Evolutionary conservation across 2,797 vertebrate species (phyloP).

Genomic region (Loris lydekkerianus): DNA sequence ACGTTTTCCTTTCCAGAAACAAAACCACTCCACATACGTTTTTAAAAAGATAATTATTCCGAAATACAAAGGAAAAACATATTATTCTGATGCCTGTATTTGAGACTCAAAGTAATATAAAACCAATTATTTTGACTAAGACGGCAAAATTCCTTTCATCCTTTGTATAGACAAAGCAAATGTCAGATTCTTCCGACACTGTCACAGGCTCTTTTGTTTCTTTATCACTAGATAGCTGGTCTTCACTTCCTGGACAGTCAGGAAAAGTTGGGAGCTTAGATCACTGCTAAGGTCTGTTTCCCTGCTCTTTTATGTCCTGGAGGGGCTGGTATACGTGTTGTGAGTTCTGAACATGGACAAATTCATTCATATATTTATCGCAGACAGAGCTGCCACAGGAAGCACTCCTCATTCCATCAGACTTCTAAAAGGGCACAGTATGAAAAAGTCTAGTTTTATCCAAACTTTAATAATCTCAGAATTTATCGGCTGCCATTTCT

Average conservation of each 20-base stretch:
- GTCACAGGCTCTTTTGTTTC: conserved; percentile 89
- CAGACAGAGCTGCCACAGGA: conserved; percentile 83
- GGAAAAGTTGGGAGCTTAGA: conserved; percentile 74
- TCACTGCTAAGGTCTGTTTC: conserved; percentile 76
- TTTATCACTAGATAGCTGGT: conserved; percentile 85
- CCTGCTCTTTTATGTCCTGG: conserved; percentile 82
- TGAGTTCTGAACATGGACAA: conserved; percentile 85
- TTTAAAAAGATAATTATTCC: conserved; percentile 76
- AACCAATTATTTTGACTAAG: conserved; percentile 81
- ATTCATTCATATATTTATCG: conserved; percentile 88
- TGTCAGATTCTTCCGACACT: conserved; percentile 86
- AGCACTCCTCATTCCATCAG: conserved; percentile 83
- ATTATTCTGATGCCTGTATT: conserved; percentile 65
- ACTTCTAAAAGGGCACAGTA: conserved; percentile 77
- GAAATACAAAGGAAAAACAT: conserved; percentile 71
- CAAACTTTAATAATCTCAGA: conserved; percentile 73
- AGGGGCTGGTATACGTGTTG: conserved; percentile 84
- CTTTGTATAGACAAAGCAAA: conserved; percentile 86
- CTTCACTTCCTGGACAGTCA: conserved; percentile 77
- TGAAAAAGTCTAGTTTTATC: conserved; percentile 76
- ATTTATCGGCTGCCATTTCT: conserved; percentile 68
- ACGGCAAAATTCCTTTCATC: conserved; percentile 85
- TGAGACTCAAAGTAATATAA: conserved; percentile 68
- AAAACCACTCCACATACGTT: conserved; percentile 71
- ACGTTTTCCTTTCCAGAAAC: conserved; percentile 86